phyloP scores from a whole-genome alignment of 2,888 invertebrate genomes.

The Tenthredo livida region DNA sequence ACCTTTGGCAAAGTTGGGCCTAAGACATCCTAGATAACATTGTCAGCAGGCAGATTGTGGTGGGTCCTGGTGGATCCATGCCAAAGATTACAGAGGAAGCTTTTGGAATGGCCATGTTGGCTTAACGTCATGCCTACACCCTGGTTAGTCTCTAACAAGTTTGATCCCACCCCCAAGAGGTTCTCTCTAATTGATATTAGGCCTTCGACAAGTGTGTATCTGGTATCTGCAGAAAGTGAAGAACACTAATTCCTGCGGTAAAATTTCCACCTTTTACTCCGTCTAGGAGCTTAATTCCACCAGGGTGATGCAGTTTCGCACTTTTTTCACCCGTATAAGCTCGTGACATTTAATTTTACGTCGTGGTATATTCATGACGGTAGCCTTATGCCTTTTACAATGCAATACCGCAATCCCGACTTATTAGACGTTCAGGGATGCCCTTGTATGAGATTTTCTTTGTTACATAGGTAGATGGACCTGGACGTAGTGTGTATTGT shows the following conservation, averaged over 20 bases:
- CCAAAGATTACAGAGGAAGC: slow-evolving; percentile 31
- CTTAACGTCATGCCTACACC: slow-evolving; percentile 6
- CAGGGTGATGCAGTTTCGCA: background rate
- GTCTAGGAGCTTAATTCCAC: background rate
- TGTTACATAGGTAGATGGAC: background rate
- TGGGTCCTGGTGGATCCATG: slow-evolving; percentile 22
- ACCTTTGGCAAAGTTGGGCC: slow-evolving; percentile 2
- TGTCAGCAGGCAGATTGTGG: slow-evolving; percentile 29
- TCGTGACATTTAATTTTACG: slow-evolving; percentile 10
- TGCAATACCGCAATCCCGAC: slow-evolving; percentile 30
- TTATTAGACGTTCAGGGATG: slow-evolving; percentile 24
- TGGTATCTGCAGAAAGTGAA: background rate
- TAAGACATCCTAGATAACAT: slow-evolving; percentile 32
- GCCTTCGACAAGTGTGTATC: background rate
- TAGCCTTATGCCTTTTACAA: slow-evolving; percentile 1
- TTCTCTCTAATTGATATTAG: slow-evolving; percentile 28
- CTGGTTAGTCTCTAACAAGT: background rate
- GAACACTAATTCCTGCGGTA: background rate
- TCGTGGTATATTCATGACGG: background rate
- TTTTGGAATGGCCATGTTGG: slow-evolving; percentile 27
- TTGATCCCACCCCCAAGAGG: background rate
- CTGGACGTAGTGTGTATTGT: background rate
- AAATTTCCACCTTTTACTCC: background rate
- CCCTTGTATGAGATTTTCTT: slow-evolving; percentile 8
- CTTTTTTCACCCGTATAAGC: background rate